phyloP scores from a whole-genome alignment of 2,797 vertebrate species.

The Cetoscarus ocellatus region DNA sequence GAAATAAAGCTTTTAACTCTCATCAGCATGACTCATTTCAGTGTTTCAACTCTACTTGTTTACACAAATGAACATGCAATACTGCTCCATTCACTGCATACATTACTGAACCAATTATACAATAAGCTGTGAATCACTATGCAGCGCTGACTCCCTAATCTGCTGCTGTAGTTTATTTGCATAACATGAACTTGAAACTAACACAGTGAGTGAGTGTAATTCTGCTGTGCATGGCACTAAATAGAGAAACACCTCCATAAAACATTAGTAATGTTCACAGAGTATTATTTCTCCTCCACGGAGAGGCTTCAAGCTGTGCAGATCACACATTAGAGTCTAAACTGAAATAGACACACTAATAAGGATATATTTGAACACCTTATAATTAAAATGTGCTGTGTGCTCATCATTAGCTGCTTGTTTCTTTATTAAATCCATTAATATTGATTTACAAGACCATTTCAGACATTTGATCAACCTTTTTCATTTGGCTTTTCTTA shows the following conservation, averaged over 20 bases:
- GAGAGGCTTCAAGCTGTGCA: constrained; percentile 20
- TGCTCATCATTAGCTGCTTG: neutral
- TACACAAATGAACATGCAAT: constrained; percentile 39
- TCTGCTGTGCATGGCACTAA: constrained; percentile 31
- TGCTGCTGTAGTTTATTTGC: constrained; percentile 48
- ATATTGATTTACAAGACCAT: neutral
- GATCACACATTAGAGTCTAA: constrained; percentile 7
- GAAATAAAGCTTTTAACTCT: constrained; percentile 21
- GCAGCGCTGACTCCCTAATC: constrained; percentile 42
- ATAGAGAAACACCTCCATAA: constrained; percentile 40
- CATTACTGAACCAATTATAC: constrained; percentile 54
- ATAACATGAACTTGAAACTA: constrained; percentile 38
- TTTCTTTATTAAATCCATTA: constrained; percentile 11
- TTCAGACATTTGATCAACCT: neutral
- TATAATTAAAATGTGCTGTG: constrained; percentile 6
- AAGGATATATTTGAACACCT: constrained; percentile 19
- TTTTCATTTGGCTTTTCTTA: neutral
- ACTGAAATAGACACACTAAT: constrained; percentile 14
- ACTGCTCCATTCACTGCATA: constrained; percentile 45
- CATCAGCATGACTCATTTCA: constrained; percentile 10
- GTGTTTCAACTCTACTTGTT: constrained; percentile 26
- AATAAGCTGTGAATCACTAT: constrained; percentile 47
- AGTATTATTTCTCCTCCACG: neutral
- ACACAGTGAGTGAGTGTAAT: constrained; percentile 9
- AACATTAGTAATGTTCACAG: constrained; percentile 24